phyloP scores from a whole-genome alignment of 2,888 invertebrate species.

The Conus canariensis region DNA sequence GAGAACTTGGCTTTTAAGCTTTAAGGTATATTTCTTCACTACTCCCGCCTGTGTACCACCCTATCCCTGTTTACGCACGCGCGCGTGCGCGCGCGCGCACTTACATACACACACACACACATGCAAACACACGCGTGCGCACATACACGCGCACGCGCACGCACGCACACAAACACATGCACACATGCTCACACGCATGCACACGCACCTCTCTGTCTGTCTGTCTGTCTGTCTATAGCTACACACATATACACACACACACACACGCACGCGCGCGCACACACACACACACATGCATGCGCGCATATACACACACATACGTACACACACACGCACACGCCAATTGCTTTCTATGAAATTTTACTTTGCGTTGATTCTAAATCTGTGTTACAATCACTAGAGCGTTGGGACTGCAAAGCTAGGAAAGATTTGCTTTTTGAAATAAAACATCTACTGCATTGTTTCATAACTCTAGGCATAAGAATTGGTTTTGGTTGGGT shows the following conservation, averaged over 20 bases:
- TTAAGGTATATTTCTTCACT: no score
- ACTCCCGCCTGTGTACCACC: no score
- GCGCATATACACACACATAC: background rate
- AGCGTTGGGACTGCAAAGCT: no score
- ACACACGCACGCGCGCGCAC: background rate
- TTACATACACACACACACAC: background rate
- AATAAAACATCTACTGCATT: no score
- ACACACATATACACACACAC: background rate
- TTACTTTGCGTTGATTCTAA: no score
- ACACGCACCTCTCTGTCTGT: background rate
- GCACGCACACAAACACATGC: background rate
- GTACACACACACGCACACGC: background rate
- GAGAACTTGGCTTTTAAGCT: no score
- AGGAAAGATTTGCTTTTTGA: no score
- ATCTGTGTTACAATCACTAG: no score
- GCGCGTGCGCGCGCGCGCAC: background rate
- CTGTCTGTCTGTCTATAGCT: background rate
- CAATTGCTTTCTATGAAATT: no score
- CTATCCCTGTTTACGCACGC: no score
- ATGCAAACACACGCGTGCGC: background rate
- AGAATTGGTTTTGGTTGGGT: no score
- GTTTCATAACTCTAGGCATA: no score
- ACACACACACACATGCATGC: background rate
- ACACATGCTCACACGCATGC: background rate
- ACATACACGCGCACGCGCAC: background rate